Base-by-base conservation (phyloP, 2,113 vertebrate genomes). In the Cyphomyrus discorhynchus region DNA sequence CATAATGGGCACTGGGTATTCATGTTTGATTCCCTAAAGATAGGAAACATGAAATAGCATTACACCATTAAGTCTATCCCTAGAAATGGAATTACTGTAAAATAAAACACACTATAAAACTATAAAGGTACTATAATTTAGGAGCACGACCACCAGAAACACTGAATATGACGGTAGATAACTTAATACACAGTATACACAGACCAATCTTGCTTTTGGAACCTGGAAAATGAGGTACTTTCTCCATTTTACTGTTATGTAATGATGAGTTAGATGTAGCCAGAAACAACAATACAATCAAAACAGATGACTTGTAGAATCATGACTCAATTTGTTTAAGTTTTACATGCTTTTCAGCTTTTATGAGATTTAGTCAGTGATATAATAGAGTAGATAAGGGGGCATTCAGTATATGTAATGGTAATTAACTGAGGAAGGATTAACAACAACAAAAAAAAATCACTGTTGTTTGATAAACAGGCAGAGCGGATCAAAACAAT, bases 381-480 rank as follows among this genome's bases (percentile, higher is more conserved):
- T 95, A 94, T 95, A 93, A 92, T 91, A 94, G 93, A 95, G 95
- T 94, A 95, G 94, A 94, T 84, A 84, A 84, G 39, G 93, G 94
- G 91, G 93, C 94, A 95, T 95, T 96, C 94, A 95, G 94, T 92
- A 93, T 90, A 94, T 94, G 93, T 94, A 93, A 92, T 94, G 93
- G 95, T 95, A 95, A 96, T 96, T 95, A 96, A 95, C 95, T 93
- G 94, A 93, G 94, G 94, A 93, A 94, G 94, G 94, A 95, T 96
- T 95, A 95, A 91, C 91, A 92, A 90, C 24, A 88, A 88, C 80
- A 90, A 87, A 1, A 93, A 89, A 27, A 70, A 70, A 31, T 70
- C 90, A 91, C 91, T 92, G 92, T 93, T 91, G 92, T 92, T 92
- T 90, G 92, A 93, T 93, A 93, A 92, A 94, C 92, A 94, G 90